Evolutionary conservation across 2,797 vertebrate species (phyloP), one percentile per base, ranked within the genome.

Genomic region (Natrix natrix): DNA sequence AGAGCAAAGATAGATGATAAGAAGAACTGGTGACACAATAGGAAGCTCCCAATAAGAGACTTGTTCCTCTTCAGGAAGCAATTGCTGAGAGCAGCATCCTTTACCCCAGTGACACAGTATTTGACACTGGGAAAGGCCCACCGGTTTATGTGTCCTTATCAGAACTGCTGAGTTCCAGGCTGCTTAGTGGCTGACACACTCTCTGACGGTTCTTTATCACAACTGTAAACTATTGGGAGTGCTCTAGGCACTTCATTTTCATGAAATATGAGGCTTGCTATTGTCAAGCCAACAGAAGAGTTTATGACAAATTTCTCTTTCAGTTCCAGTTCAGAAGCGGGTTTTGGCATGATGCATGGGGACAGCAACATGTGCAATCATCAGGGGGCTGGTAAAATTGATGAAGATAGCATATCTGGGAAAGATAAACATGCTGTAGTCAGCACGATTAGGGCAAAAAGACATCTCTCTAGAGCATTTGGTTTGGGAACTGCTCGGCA

Each of bases 241-340:
- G 98, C 98, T 97, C 98, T 97, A 93, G 96, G 97, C 98, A 98
- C 98, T 99, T 98, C 97, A 98, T 99, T 99, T 98, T 98, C 98
- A 98, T 99, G 99, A 99, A 99, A 98, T 98, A 99, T 98, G 97
- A 98, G 97, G 96, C 94, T 0, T 97, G 98, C 98, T 98, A 98
- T 98, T 98, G 98, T 99, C 99, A 98, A 97, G 96, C 94, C 95
- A 97, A 97, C 96, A 97, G 96, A 97, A 97, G 97, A 97, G 97
- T 95, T 98, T 97, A 98, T 99, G 99, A 99, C 98, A 99, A 98
- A 99, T 99, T 97, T 98, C 97, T 97, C 94, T 97, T 97, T 95
- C 97, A 97, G 97, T 97, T 95, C 95, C 97, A 96, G 97, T 96
- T 95, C 98, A 97, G 97, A 96, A 98, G 96, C 97, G 94, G 95